These are phyloP conservation scores for Gobionotothen gibberifrons DNA, from an alignment of 2,797 vertebrate genomes.

Conservation along the genomic window DNA sequence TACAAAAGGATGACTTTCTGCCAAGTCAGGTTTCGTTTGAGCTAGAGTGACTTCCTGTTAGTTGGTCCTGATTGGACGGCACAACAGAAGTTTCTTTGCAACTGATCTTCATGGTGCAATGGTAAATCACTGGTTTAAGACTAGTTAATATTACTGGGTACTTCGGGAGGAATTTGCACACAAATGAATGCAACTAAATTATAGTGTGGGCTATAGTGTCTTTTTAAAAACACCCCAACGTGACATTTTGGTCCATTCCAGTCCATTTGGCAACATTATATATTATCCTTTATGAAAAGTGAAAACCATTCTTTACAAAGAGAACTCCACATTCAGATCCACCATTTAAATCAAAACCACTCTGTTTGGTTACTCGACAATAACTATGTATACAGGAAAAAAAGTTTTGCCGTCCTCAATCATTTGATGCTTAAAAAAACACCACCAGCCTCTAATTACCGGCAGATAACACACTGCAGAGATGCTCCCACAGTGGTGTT, in stretches of 20 bases:
- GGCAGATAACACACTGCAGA: constrained; percentile 8
- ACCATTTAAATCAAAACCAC: neutral
- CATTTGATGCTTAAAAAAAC: constrained; percentile 7
- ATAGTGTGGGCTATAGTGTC: constrained; percentile 1
- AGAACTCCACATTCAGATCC: neutral
- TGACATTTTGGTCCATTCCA: neutral
- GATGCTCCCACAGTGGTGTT: constrained; percentile 12
- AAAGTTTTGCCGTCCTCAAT: neutral
- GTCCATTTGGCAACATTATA: too few relatives aligned
- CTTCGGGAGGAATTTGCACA: neutral
- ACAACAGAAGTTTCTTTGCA: neutral
- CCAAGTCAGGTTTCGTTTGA: neutral
- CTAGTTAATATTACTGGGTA: neutral
- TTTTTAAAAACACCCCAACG: neutral
- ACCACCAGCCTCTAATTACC: constrained; percentile 33
- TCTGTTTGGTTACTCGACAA: neutral
- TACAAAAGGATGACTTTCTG: neutral
- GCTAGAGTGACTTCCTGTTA: neutral
- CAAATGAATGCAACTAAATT: neutral
- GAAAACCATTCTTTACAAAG: neutral
- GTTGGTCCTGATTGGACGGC: neutral
- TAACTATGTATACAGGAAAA: neutral
- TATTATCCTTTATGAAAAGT: too few relatives aligned
- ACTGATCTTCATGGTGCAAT: neutral
- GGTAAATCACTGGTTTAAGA: constrained; percentile 7